These are phyloP conservation scores for Ranitomeya variabilis DNA, from an alignment of 2,113 vertebrate species.

Conservation along the genomic window DNA sequence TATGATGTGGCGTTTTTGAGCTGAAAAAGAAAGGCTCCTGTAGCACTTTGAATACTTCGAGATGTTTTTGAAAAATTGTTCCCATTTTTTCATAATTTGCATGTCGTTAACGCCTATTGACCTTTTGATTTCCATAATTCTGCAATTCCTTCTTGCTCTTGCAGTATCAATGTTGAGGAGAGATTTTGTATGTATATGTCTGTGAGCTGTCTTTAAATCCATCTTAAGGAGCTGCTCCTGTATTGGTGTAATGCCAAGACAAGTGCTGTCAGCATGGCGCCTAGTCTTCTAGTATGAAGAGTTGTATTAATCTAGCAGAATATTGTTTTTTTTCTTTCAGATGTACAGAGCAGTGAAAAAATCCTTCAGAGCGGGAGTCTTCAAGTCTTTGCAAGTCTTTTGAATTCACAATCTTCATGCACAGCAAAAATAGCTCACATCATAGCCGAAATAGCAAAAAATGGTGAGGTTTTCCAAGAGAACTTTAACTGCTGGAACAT, in stretches of 20 bases:
- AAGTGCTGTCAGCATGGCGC: not conserved
- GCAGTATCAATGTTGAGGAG: too few relatives aligned
- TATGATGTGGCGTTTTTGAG: too few relatives aligned
- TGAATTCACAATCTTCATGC: constrained; percentile 85
- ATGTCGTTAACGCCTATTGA: too few relatives aligned
- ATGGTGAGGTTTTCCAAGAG: constrained; percentile 86
- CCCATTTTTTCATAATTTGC: too few relatives aligned
- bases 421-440: constrained; percentile 95
- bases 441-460: constrained; percentile 98
- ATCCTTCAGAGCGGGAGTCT: constrained; percentile 91
- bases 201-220: not conserved
- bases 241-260: not conserved
- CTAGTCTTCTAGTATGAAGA: not conserved
- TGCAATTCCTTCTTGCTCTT: too few relatives aligned
- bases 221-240: not conserved
- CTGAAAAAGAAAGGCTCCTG: too few relatives aligned
- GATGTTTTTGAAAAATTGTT: too few relatives aligned
- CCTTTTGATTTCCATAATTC: too few relatives aligned
- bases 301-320: not conserved
- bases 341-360: constrained; percentile 90
- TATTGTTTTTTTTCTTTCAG: constrained; percentile 72
- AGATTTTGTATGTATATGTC: too few relatives aligned
- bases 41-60: too few relatives aligned
- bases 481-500: constrained; percentile 78
- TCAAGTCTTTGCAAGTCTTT: constrained; percentile 81